These are phyloP conservation scores for Telmatochromis sp. DNA, from an alignment of 2,113 vertebrate species.

Conservation along the genomic window DNA sequence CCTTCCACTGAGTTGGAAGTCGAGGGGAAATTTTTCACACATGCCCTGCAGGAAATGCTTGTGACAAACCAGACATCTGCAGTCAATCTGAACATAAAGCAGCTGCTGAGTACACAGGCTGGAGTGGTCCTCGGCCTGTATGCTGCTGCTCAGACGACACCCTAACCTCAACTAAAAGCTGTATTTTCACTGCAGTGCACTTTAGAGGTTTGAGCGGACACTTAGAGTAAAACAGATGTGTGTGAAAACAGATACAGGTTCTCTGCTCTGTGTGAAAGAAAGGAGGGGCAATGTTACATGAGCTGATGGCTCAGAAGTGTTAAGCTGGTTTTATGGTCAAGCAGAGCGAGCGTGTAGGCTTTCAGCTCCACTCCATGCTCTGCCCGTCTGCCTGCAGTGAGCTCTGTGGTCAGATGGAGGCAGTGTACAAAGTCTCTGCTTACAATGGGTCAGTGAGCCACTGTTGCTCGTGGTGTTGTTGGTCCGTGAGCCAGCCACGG, in stretches of 20 bases:
- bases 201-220: not conserved
- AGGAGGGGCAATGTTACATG: not conserved
- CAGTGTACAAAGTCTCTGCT: not conserved
- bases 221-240: not conserved
- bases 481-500: not conserved
- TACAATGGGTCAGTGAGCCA: not conserved
- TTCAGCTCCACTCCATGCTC: not conserved
- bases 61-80: not conserved
- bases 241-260: not conserved
- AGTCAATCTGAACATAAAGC: not conserved
- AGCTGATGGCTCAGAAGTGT: not conserved
- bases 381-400: not conserved
- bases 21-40: not conserved
- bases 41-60: not conserved
- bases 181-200: not conserved
- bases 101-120: not conserved
- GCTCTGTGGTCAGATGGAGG: not conserved
- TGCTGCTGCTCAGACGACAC: not conserved
- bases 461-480: not conserved
- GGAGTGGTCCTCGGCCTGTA: not conserved
- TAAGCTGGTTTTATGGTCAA: not conserved
- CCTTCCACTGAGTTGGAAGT: not conserved
- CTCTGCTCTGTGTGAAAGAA: not conserved
- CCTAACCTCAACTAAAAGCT: not conserved
- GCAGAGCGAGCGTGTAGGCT: not conserved